A percentile compares a stretch with the other conserved stretches of the same genome.
phyloP scores from a whole-genome alignment of 2,888 invertebrate species.

The Cinara cedri region DNA sequence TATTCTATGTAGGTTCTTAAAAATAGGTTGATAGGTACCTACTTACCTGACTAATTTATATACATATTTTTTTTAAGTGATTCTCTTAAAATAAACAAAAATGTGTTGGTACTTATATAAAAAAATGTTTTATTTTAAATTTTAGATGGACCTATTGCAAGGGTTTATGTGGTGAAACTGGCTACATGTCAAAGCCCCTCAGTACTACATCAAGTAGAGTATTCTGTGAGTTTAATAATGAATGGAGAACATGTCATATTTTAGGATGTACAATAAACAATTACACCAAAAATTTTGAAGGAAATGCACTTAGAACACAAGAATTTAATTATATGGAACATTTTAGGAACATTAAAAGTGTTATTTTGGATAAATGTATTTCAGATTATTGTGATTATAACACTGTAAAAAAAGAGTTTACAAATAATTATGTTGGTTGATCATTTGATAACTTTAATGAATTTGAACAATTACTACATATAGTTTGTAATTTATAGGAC shows the following conservation, averaged over 20 bases:
- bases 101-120: neutral
- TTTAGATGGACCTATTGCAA: conserved; percentile 36
- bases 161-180: conserved; percentile 33
- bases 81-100: no score
- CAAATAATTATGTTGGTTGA: conserved; percentile 13
- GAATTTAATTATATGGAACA: conserved; percentile 6
- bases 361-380: conserved; percentile 18
- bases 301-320: conserved; percentile 3
- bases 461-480: neutral
- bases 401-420: neutral
- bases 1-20: no score
- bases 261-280: conserved; percentile 8
- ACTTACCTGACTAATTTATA: no score
- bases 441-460: neutral
- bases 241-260: conserved; percentile 45
- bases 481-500: conserved; percentile 8
- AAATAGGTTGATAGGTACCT: no score
- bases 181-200: conserved; percentile 12
- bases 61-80: no score
- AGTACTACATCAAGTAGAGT: neutral
- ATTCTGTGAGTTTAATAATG: conserved; percentile 1
- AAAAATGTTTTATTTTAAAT: neutral
- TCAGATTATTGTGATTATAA: conserved; percentile 1
- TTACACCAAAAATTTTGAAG: neutral
- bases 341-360: neutral